phyloP scores from a whole-genome alignment of 1,140 invertebrate species.

The Telenomus remus region DNA sequence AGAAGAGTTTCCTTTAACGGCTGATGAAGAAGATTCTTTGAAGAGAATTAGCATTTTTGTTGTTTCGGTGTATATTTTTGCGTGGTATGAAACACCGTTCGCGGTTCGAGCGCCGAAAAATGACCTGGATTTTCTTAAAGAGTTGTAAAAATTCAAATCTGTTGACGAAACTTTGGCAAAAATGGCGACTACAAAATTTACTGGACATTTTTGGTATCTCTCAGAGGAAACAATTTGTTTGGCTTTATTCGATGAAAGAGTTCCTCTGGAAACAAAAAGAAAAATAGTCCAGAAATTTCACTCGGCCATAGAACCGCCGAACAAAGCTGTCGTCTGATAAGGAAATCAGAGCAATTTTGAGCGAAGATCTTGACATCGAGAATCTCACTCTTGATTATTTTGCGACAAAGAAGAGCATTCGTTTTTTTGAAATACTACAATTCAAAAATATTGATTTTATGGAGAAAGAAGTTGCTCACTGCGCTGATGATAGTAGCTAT shows the following conservation, averaged over 20 bases:
- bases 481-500: not conserved
- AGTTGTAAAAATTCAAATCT: constrained; percentile 14
- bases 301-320: not conserved
- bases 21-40: constrained; percentile 2
- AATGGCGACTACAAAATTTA: constrained; percentile 39
- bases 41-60: constrained; percentile 36
- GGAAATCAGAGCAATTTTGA: not conserved
- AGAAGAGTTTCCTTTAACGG: constrained; percentile 1
- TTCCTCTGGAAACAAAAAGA: not conserved
- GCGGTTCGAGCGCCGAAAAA: constrained; percentile 21
- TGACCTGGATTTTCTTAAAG: constrained; percentile 29
- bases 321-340: not conserved
- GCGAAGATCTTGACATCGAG: not conserved
- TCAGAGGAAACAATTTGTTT: not conserved
- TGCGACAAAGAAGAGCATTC: not conserved
- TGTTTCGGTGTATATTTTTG: constrained; percentile 17
- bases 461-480: not conserved
- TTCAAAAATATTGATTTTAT: not conserved
- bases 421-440: constrained; percentile 3
- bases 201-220: constrained; percentile 52
- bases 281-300: not conserved
- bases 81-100: constrained; percentile 23
- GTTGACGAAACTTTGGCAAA: constrained; percentile 21
- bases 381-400: constrained; percentile 3
- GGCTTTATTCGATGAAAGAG: constrained; percentile 6